These are phyloP conservation scores for Patella ulyssiponensis DNA, from an alignment of 2,888 invertebrate species.

Conservation along the genomic window DNA sequence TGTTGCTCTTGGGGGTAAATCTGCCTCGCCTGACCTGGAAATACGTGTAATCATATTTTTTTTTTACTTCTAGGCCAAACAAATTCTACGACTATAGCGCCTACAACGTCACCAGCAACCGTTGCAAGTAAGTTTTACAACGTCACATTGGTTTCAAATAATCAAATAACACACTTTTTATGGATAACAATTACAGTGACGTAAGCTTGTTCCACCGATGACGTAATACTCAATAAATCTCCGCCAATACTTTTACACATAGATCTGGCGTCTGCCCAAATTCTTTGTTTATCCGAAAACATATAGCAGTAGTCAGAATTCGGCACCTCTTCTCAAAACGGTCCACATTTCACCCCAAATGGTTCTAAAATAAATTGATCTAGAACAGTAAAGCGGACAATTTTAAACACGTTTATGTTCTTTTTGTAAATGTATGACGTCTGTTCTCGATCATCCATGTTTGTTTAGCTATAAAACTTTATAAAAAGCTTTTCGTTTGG, in stretches of 20 bases:
- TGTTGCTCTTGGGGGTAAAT: too few relatives aligned
- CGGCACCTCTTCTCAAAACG: constrained; percentile 51
- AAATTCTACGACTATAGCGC: not conserved
- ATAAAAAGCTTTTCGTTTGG: too few relatives aligned
- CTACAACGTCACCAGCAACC: constrained; percentile 16
- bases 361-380: constrained; percentile 34
- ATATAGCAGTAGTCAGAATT: constrained; percentile 48
- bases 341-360: constrained; percentile 50
- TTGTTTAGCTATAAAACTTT: not conserved
- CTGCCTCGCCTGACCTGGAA: not conserved
- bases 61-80: constrained; percentile 12
- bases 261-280: constrained; percentile 48
- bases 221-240: constrained; percentile 46
- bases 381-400: not conserved
- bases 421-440: too few relatives aligned
- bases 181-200: too few relatives aligned
- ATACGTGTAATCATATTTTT: not conserved
- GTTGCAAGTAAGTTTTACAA: not conserved
- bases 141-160: too few relatives aligned
- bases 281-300: constrained; percentile 44
- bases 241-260: constrained; percentile 45
- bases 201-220: constrained; percentile 49
- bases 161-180: too few relatives aligned
- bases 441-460: not conserved
- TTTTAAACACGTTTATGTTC: too few relatives aligned